Conservation (phyloP, 2,797 vertebrate species). For the Schizopygopsis malacanthus region DNA sequence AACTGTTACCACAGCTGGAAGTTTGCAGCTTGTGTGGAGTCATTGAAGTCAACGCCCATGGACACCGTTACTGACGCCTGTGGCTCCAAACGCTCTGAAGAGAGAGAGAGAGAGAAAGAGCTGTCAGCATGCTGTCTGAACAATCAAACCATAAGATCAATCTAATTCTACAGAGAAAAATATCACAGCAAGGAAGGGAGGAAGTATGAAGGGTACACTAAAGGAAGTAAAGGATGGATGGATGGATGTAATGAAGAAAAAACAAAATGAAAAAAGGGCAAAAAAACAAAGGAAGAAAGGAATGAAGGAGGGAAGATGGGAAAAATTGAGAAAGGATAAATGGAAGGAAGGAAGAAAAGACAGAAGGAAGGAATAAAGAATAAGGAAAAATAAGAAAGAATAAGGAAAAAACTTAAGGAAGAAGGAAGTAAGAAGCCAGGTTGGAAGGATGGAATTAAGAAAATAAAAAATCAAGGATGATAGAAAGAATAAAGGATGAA, state of each 20-base stretch:
- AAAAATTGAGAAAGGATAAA: background rate
- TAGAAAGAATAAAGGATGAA: background rate
- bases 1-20: conserved; percentile 94
- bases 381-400: too few species aligned
- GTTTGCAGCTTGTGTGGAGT: conserved; percentile 93
- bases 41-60: conserved; percentile 95
- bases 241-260: background rate
- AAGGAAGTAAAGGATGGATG: too few species aligned
- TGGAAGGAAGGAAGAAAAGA: background rate
- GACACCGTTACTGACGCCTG: conserved; percentile 87
- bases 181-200: conserved; percentile 17
- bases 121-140: background rate
- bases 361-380: background rate
- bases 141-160: background rate
- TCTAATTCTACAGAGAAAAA: conserved; percentile 1
- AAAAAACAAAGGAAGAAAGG: background rate
- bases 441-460: background rate
- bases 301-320: background rate
- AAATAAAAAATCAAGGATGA: background rate
- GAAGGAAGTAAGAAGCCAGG: background rate
- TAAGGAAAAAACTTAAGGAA: background rate
- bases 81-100: conserved; percentile 87
- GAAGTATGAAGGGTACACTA: background rate
- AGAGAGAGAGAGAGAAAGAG: conserved; percentile 20
- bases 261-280: background rate